Base-by-base conservation (phyloP, 53 echinoderm and acorn worm species). In the Zoroaster sp. region DNA sequence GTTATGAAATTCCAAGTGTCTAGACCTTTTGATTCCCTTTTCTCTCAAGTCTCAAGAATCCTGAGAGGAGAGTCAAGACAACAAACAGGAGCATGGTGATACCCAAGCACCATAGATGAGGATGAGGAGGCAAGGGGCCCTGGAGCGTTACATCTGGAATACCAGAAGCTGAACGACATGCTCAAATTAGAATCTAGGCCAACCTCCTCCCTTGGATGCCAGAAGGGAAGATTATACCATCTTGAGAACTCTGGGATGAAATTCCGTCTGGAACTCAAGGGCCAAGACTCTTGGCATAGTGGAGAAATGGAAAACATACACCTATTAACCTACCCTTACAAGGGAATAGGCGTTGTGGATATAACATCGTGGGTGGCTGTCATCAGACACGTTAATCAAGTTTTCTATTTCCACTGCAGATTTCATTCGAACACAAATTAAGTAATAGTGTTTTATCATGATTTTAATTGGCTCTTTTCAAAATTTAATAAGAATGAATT, bases 151-250 rank as follows among this genome's bases (percentile, higher is more conserved):
- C 34, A 76, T 76, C 76, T 76, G 76, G 51, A 46, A 76, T 31
- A 76, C 42, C 74, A 74, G 76, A 59, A 59, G 63, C 21, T 59
- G 63, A 59, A 21, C 63, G 30, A 18, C 70, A 20, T 18, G 25
- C 85, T 51, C 41, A 83, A 67, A 83, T 44, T 69, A 83, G 85
- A 85, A 70, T 85, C 85, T 85, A 45, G 85, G 51, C 71, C 85
- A 85, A 21, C 85, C 37, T 47, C 85, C 47, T 18, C 54, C 77
- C 33, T 38, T 23, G 39, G 79, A 79, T 79, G 79, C 55, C 79
- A 63, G 38, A 32, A 65, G 79, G 73, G 59, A 38, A 79, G 55
- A 59, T 59, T 23, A 40, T 79, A 79, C 53, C 59, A 39, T 79
- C 79, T 79, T 36, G 55, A 79, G 79, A 35, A 54, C 63, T 63